Evolutionary conservation across 2,113 vertebrate species (phyloP), one percentile per base, ranked within the genome.

Genomic region (Excalfactoria chinensis): DNA sequence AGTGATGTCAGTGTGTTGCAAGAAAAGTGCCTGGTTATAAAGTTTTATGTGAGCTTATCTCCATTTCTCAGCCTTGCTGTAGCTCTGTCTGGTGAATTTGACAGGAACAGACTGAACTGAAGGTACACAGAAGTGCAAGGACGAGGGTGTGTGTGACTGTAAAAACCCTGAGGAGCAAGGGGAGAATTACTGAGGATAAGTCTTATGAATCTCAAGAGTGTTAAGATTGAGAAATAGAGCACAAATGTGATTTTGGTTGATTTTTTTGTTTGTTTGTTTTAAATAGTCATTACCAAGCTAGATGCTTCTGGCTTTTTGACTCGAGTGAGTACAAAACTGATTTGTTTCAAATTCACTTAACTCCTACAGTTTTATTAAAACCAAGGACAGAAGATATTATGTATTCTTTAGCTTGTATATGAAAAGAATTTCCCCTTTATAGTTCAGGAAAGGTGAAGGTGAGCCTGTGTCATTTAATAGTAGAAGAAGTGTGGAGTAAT

Each of bases 31-130:
- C 76, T 59, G 51, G 37, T 63, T 88, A 16, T 49, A n/a, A 85
- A 91, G 68, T 89, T 84, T 77, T 87, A 11, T 49, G 6, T 83
- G 78, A 63, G 68, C 72, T 93, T 91, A 49, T 73, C 74, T 93
- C 28, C 55, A 66, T 75, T 84, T 71, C 71, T 84, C 59, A 91
- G 63, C 49, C 11, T 12, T 67, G 41, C 83, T 79, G 67, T 59
- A 85, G 78, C 71, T 85, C 44, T 87, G 0, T 78, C 58, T 89
- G 44, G n/a, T 44, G 34, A 75, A 20, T 44, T 9, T 70, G 43
- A 30, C 68, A 93, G 79, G 79, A 94, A n/a, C 55, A 77, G 68
- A 34, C 84, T 88, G 82, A 93, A 46, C 72, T 80, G 79, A 86
- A 89, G 43, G 40, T 34, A 13, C 55, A 69, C 9, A 30, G 30